Conservation (phyloP, 2,888 invertebrate genomes). For the Miltochrista miniata region DNA sequence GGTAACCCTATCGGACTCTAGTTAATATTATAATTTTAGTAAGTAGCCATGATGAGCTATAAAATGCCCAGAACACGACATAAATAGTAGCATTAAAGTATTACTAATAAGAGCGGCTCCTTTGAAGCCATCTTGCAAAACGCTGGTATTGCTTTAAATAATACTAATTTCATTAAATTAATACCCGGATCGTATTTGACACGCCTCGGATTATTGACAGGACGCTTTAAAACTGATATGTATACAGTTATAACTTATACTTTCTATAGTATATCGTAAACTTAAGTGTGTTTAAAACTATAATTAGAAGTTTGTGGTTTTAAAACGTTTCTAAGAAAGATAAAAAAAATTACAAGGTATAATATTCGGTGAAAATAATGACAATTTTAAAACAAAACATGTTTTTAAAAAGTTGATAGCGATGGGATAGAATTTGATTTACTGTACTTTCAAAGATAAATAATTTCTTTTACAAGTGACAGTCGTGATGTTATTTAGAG, state of each 20-base stretch:
- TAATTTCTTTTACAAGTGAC: too few relatives aligned
- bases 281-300: too few relatives aligned
- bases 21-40: constrained; percentile 39
- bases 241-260: constrained; percentile 20
- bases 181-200: constrained; percentile 43
- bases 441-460: too few relatives aligned
- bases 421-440: too few relatives aligned
- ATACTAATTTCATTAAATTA: constrained; percentile 58
- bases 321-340: too few relatives aligned
- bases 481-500: too few relatives aligned
- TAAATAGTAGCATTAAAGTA: constrained; percentile 52
- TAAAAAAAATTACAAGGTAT: too few relatives aligned
- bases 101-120: constrained; percentile 42
- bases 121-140: constrained; percentile 45
- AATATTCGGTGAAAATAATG: too few relatives aligned
- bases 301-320: too few relatives aligned
- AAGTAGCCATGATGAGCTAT: constrained; percentile 42
- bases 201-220: constrained; percentile 38
- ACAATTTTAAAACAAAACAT: too few relatives aligned
- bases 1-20: constrained; percentile 3
- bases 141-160: constrained; percentile 35
- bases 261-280: constrained; percentile 5
- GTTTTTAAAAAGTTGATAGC: too few relatives aligned
- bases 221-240: constrained; percentile 27
- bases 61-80: constrained; percentile 44